phyloP scores from a whole-genome alignment of 2,797 vertebrate genomes.

The Sarcoramphus papa region DNA sequence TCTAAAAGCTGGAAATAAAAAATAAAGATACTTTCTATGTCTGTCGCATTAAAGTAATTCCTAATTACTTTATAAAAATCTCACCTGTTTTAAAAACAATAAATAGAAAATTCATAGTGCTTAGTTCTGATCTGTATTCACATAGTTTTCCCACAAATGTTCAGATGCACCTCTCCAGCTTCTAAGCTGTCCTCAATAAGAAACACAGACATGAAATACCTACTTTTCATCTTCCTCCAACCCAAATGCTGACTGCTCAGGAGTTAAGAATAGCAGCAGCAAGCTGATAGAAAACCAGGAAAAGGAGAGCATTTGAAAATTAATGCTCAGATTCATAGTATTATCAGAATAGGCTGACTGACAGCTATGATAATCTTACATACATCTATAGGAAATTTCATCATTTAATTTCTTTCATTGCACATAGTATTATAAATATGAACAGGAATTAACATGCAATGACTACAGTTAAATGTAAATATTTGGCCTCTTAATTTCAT shows the following conservation, averaged over 20 bases:
- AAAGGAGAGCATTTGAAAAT: neutral
- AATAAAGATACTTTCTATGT: neutral
- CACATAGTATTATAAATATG: neutral
- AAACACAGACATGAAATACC: neutral
- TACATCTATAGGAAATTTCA: neutral
- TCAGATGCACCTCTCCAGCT: neutral
- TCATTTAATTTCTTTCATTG: neutral
- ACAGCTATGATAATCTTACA: neutral
- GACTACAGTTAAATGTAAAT: neutral
- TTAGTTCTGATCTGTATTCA: neutral
- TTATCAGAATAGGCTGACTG: neutral
- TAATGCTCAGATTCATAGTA: neutral
- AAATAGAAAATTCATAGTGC: neutral
- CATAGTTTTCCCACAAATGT: neutral
- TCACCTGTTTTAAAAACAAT: neutral
- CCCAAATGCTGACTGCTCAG: neutral
- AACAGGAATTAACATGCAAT: neutral
- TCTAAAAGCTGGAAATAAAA: neutral
- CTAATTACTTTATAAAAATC: neutral
- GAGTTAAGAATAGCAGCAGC: conserved; percentile 12
- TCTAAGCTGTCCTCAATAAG: neutral
- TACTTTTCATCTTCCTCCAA: neutral
- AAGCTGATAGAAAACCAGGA: neutral
- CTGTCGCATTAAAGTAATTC: neutral
- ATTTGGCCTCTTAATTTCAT: neutral